phyloP scores from a whole-genome alignment of 1,140 invertebrate genomes.

The Sminthurinus signatus region DNA sequence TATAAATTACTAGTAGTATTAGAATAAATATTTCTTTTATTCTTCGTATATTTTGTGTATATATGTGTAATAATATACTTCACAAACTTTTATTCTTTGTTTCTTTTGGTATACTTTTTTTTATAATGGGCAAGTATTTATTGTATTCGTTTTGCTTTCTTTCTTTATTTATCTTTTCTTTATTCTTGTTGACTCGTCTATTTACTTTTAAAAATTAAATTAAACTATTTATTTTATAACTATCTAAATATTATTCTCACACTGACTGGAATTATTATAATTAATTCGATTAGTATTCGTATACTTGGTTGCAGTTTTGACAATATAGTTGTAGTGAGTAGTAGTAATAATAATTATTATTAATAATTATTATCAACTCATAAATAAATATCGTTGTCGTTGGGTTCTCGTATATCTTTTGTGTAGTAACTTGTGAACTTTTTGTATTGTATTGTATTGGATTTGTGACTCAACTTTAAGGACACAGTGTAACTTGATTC shows the following conservation, averaged over 20 bases:
- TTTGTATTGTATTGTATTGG: no score
- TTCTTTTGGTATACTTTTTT: conserved; percentile 11
- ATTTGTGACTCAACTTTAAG: not conserved
- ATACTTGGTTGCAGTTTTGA: conserved; percentile 33
- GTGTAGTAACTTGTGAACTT: no score
- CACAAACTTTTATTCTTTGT: conserved; percentile 2
- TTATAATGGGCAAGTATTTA: conserved; percentile 6
- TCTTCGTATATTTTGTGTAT: no score
- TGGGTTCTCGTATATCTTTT: not conserved
- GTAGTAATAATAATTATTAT: not conserved
- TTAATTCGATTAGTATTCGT: no score
- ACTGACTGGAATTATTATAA: conserved; percentile 24
- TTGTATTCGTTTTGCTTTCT: conserved; percentile 13
- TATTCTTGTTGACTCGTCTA: not conserved
- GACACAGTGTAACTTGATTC: no score
- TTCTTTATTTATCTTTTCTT: conserved; percentile 6
- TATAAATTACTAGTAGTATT: no score
- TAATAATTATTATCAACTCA: no score
- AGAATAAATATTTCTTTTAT: no score
- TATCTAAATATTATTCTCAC: conserved; percentile 5
- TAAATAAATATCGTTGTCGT: not conserved
- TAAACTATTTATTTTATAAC: conserved; percentile 8
- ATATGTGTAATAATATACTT: not conserved
- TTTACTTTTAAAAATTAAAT: not conserved
- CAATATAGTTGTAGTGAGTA: not conserved